Conservation (phyloP, 2,888 invertebrate species). For the Metellina segmentata region DNA sequence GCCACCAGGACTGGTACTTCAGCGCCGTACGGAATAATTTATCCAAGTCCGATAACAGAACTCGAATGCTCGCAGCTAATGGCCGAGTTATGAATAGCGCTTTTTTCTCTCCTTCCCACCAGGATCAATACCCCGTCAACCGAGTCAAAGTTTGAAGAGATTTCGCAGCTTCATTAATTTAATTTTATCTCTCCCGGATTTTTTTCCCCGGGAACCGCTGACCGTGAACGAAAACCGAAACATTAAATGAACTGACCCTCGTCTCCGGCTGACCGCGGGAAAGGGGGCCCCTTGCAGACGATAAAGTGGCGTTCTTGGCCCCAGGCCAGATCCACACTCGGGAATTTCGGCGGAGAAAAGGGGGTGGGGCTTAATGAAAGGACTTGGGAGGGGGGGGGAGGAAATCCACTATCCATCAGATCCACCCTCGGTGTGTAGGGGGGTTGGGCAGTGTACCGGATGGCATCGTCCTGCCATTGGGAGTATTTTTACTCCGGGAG, state of each 20-base stretch:
- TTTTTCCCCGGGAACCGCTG: slow-evolving; percentile 38
- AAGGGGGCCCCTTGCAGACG: background rate
- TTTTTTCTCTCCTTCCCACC: background rate
- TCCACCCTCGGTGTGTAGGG: background rate
- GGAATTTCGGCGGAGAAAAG: slow-evolving; percentile 9
- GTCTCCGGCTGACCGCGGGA: slow-evolving; percentile 32
- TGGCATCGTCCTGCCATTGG: slow-evolving; percentile 27
- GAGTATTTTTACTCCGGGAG: slow-evolving; percentile 28
- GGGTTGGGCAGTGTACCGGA: background rate
- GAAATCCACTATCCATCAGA: slow-evolving; percentile 54
- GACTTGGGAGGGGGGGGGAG: background rate
- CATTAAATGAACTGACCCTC: slow-evolving; percentile 59
- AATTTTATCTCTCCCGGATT: slow-evolving; percentile 20
- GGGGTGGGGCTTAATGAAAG: slow-evolving; percentile 30
- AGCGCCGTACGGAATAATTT: too few species aligned
- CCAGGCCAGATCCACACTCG: slow-evolving; percentile 38
- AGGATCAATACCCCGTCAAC: background rate
- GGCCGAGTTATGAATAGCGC: too few species aligned
- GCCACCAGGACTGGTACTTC: too few species aligned
- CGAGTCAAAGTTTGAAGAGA: background rate
- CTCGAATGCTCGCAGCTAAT: too few species aligned
- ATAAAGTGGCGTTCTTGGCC: slow-evolving; percentile 51
- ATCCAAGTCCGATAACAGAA: too few species aligned
- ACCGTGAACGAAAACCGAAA: slow-evolving; percentile 50
- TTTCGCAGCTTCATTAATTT: slow-evolving; percentile 37